phyloP scores from a whole-genome alignment of 35 echinoderm and acorn worm species.

The Apostichopus parvimensis region DNA sequence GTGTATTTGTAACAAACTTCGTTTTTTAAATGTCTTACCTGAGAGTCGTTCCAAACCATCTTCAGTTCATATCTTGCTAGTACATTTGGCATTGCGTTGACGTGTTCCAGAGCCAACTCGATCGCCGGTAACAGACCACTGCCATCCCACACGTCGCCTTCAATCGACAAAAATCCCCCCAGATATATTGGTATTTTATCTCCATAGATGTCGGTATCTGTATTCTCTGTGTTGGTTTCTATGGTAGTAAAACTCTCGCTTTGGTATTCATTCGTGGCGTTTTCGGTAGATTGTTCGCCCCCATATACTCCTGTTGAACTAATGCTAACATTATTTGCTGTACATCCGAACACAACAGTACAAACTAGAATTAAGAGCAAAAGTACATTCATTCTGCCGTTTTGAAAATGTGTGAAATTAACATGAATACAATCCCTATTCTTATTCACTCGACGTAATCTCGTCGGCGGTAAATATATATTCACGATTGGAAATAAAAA shows the following conservation, averaged over 20 bases:
- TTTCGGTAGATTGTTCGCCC: neutral
- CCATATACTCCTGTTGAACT: neutral
- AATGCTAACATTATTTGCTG: no score
- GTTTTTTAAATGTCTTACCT: conserved; percentile 53
- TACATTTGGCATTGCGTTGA: conserved; percentile 63
- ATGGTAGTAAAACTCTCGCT: neutral
- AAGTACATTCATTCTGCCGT: no score
- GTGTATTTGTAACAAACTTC: no score
- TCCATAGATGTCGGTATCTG: neutral
- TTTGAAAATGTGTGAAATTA: no score
- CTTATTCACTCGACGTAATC: no score
- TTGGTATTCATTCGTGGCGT: neutral
- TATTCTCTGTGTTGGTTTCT: neutral
- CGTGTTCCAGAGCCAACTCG: conserved; percentile 79
- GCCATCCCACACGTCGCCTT: conserved; percentile 76
- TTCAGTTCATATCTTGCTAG: conserved; percentile 68
- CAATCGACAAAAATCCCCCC: conserved; percentile 67
- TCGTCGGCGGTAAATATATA: no score
- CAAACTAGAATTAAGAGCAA: no score
- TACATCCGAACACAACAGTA: no score
- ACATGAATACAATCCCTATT: no score
- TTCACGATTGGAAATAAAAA: no score
- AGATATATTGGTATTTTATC: conserved; percentile 70
- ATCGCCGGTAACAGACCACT: conserved; percentile 80
- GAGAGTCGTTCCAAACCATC: conserved; percentile 91